A percentile compares a stretch with the other conserved stretches of the same genome.
Conservation (phyloP, 2,888 invertebrate species). For the Acholoe squamosa region DNA sequence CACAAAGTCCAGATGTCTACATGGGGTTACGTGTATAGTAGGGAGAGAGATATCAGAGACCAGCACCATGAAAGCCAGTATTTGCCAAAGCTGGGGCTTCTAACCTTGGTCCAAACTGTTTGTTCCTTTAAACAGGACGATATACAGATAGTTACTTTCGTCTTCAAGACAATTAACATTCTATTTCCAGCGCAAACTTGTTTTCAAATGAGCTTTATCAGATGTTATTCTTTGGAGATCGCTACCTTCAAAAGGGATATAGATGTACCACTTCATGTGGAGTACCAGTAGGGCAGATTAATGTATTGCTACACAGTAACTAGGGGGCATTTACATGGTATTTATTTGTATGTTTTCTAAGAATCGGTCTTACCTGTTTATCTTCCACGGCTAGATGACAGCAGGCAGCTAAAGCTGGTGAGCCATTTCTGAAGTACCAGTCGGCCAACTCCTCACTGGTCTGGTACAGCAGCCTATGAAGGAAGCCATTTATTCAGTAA, state of each 20-base stretch:
- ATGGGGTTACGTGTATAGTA: no score
- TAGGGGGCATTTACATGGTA: no score
- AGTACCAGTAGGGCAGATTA: no score
- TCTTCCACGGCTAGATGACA: conserved; percentile 83
- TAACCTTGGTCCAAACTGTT: not conserved
- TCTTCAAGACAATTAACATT: not conserved
- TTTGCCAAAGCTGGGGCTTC: not conserved
- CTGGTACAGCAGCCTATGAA: conserved; percentile 74
- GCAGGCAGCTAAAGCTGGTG: conserved; percentile 83
- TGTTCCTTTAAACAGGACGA: not conserved
- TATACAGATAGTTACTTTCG: not conserved
- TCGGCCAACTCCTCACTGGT: conserved; percentile 77
- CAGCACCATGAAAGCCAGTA: not conserved
- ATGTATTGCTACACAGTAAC: no score
- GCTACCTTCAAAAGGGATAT: not conserved
- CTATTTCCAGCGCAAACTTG: no score
- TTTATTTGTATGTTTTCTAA: not conserved
- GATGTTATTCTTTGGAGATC: not conserved
- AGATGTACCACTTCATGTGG: not conserved
- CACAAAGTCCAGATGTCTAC: no score
- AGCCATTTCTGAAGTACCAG: conserved; percentile 81
- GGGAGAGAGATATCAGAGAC: not conserved
- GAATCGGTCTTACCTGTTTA: conserved; percentile 72
- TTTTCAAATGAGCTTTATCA: no score
- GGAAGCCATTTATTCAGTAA: no score